Evolutionary conservation across 2,888 invertebrate genomes (phyloP), one percentile per base, ranked within the genome.

Genomic region (Diogma glabrata): DNA sequence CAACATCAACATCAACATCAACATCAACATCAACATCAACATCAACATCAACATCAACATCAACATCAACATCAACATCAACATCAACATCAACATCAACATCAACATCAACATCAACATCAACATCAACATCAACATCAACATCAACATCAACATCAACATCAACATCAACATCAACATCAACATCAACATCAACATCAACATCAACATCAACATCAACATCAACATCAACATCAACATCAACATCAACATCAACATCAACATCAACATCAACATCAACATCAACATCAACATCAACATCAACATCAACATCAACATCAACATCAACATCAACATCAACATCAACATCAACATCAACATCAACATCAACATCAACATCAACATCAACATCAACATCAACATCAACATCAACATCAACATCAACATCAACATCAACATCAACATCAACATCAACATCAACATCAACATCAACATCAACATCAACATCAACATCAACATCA

Each of bases 21-120:
- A 48, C 30, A 30, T 48, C 48, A 48, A 48, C 30, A 48, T 48
- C 48, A 48, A 48, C 30, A 48, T 48, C 48, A 48, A 48, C 30
- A 48, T 48, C 48, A 48, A 48, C 30, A 48, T 48, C 48, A 48
- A 48, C 30, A 48, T 48, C 48, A 48, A 48, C 30, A 48, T 48
- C 48, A 48, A 48, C 30, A 48, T 48, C 48, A 48, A 48, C 30
- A 48, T 48, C 48, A 48, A 48, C 30, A 48, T 48, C 48, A 48
- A 48, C 30, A 48, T 48, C 48, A 48, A 48, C 24, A 48, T 48
- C 48, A 48, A 48, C 24, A 48, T 48, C 48, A 48, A 48, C 24
- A 48, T 48, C 48, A 48, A 48, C 24, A 48, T 48, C 48, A 48
- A 48, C 24, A 48, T 48, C 48, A 48, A 48, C 24, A 48, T 48